Conservation (phyloP, 2,888 invertebrate species). For the Acronicta aceris region DNA sequence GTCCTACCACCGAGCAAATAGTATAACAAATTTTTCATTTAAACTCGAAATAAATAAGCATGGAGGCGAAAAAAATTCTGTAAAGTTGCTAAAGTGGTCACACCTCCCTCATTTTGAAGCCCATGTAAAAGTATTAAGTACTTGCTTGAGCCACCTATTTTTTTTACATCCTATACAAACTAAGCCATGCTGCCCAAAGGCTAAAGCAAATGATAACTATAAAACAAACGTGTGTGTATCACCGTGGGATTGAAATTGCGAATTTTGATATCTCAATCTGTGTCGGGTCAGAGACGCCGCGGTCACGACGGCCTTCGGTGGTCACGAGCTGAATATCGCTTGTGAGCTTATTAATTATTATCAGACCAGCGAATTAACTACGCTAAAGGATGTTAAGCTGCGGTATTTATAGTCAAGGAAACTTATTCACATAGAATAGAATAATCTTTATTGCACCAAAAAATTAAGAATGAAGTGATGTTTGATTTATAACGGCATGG, state of each 20-base stretch:
- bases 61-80: too few species aligned
- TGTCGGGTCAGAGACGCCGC: conserved; percentile 84
- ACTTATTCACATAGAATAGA: background rate
- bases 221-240: conserved; percentile 77
- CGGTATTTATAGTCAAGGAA: conserved; percentile 50
- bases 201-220: conserved; percentile 72
- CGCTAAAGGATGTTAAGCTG: conserved; percentile 71
- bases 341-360: conserved; percentile 71
- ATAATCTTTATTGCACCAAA: too few species aligned
- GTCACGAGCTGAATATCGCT: conserved; percentile 80
- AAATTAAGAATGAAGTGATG: too few species aligned
- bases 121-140: too few species aligned
- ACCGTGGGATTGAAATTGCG: conserved; percentile 80
- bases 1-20: too few species aligned
- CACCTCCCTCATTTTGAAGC: too few species aligned
- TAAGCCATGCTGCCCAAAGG: conserved; percentile 65
- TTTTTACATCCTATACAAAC: conserved; percentile 48
- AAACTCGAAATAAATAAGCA: too few species aligned
- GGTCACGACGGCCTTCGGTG: conserved; percentile 88
- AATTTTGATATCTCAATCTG: conserved; percentile 89
- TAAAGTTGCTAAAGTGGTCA: too few species aligned
- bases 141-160: too few species aligned
- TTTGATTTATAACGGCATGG: too few species aligned
- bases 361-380: conserved; percentile 76
- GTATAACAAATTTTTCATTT: too few species aligned